Conservation (phyloP, 1,140 invertebrate genomes). For the Lepidurus couesii region DNA sequence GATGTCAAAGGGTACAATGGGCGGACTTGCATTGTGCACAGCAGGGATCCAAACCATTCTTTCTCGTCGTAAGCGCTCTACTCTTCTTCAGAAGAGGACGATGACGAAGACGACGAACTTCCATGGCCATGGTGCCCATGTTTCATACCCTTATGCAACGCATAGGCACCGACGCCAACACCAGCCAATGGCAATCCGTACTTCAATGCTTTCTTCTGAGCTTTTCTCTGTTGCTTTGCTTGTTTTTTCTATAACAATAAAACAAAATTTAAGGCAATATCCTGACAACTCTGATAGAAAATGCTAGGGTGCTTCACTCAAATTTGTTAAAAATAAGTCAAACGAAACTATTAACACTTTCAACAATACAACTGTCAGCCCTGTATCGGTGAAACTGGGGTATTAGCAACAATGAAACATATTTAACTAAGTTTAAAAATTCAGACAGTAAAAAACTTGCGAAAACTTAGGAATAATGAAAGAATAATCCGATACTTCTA, state of each 20-base stretch:
- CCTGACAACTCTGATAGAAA: neutral
- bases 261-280: neutral
- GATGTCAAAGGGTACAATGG: neutral
- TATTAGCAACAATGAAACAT: no score
- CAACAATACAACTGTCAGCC: no score
- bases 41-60: neutral
- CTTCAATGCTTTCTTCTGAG: conserved; percentile 40
- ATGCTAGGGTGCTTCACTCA: neutral
- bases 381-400: no score
- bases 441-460: no score
- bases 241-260: conserved; percentile 36
- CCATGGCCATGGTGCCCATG: conserved; percentile 33
- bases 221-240: conserved; percentile 39
- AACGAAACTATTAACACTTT: no score
- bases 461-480: no score
- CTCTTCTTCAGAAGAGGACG: neutral
- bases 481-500: no score
- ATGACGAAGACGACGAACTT: conserved; percentile 32
- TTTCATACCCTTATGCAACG: conserved; percentile 39
- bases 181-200: conserved; percentile 39
- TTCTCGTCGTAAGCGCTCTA: neutral
- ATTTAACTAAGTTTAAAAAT: no score
- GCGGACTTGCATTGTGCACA: conserved; percentile 4
- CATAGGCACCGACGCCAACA: conserved; percentile 38
- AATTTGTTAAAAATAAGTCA: neutral